Evolutionary conservation across 2,797 vertebrate species (phyloP), one percentile per base, ranked within the genome.

Genomic region (Lycodopsis pacificus): DNA sequence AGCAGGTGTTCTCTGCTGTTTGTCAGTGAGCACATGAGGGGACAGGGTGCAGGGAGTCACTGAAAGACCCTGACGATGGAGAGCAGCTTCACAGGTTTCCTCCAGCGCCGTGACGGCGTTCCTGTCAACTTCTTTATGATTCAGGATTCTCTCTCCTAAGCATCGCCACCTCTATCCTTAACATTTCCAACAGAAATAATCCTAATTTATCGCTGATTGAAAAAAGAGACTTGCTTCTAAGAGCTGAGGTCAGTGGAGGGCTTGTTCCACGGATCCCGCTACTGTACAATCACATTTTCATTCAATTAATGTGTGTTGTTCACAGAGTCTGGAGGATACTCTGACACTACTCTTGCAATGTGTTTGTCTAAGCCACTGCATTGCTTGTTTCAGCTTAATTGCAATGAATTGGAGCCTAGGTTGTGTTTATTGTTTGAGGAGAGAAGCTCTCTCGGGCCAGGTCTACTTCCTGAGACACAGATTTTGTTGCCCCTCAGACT

Each of bases 321-420:
- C 86, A 65, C 78, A 83, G 82, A 86, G 70, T 86, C 80, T 87
- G 65, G 61, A 71, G 65, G 73, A 83, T 56, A 22, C 63, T 80
- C 81, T 72, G 65, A 85, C 73, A 77, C 73, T 30, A 57, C 64
- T 65, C 56, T 69, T 58, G 42, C 34, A 58, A 51, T 1, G 42
- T 88, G 77, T 89, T 91, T 89, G 67, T 57, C 71, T 80, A 73
- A 88, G 83, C 83, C 79, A 71, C 79, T 81, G 73, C 65, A 61
- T 72, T 93, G 89, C 86, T 93, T 93, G 82, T 88, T 91, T 84
- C 89, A 81, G 82, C 81, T 91, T 89, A 91, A 92, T 85, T 90
- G 73, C 70, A 71, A 79, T 81, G 71, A 92, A 91, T 69, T 76
- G 71, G 64, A 89, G 80, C 34, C 71, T 54, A 70, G 51, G 76